These are phyloP conservation scores for Hofmannophila pseudospretella DNA, from an alignment of 2,888 invertebrate species.

Conservation along the genomic window DNA sequence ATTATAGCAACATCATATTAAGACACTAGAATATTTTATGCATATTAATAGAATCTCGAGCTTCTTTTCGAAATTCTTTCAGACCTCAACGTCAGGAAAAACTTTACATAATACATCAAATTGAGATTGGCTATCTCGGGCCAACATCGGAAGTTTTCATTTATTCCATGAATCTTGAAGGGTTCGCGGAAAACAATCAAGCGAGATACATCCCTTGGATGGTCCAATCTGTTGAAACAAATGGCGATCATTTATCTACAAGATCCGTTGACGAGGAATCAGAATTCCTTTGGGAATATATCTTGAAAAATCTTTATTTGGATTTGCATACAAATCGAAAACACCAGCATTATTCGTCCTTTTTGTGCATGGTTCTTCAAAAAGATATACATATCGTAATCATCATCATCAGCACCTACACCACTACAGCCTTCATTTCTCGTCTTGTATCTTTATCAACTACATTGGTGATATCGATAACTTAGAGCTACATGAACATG, in stretches of 20 bases:
- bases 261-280: conserved; percentile 25
- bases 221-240: conserved; percentile 70
- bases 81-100: too few relatives aligned
- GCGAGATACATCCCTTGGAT: conserved; percentile 52
- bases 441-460: too few relatives aligned
- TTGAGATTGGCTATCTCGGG: conserved; percentile 50
- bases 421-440: too few relatives aligned
- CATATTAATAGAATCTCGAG: too few relatives aligned
- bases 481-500: too few relatives aligned
- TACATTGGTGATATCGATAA: too few relatives aligned
- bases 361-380: background rate
- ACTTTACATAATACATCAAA: conserved; percentile 37
- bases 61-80: too few relatives aligned
- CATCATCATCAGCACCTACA: background rate
- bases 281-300: conserved; percentile 11
- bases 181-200: conserved; percentile 71
- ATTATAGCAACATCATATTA: too few relatives aligned
- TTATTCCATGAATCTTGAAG: conserved; percentile 45
- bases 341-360: background rate
- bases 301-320: background rate
- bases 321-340: background rate
- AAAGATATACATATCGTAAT: background rate
- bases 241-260: conserved; percentile 46
- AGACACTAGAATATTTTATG: too few relatives aligned
- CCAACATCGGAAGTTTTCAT: conserved; percentile 47